Conservation (phyloP, 2,888 invertebrate species). For the Dolomedes plantarius region DNA sequence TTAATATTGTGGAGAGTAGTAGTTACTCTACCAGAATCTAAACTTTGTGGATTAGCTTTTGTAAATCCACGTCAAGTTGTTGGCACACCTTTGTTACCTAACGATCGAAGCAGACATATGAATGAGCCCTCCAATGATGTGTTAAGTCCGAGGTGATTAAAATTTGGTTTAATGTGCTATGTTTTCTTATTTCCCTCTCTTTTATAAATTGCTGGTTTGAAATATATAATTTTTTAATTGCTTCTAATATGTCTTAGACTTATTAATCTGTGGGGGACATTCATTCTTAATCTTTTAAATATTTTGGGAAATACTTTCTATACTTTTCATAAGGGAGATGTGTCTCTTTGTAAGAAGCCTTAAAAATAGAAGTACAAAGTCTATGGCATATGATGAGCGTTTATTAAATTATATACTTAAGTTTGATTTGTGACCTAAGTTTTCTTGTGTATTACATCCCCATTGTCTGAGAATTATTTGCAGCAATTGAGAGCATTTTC, state of each 20-base stretch:
- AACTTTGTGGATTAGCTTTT: constrained; percentile 21
- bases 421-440: too few species aligned
- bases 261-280: background rate
- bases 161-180: background rate
- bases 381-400: too few species aligned
- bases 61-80: constrained; percentile 33
- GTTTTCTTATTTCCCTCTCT: background rate
- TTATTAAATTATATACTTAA: too few species aligned
- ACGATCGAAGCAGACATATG: background rate
- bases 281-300: too few species aligned
- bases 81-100: constrained; percentile 51
- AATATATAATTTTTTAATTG: background rate
- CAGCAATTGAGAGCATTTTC: too few species aligned
- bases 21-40: constrained; percentile 49
- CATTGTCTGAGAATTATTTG: too few species aligned
- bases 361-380: too few species aligned
- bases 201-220: background rate
- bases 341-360: too few species aligned
- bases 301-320: too few species aligned
- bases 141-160: constrained; percentile 48
- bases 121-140: background rate
- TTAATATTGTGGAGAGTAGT: constrained; percentile 69
- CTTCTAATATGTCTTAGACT: background rate
- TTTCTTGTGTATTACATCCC: too few species aligned
- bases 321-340: too few species aligned